These are phyloP conservation scores for Mormyrus hasselquistii DNA, from an alignment of 2,797 vertebrate species.

Conservation along the genomic window DNA sequence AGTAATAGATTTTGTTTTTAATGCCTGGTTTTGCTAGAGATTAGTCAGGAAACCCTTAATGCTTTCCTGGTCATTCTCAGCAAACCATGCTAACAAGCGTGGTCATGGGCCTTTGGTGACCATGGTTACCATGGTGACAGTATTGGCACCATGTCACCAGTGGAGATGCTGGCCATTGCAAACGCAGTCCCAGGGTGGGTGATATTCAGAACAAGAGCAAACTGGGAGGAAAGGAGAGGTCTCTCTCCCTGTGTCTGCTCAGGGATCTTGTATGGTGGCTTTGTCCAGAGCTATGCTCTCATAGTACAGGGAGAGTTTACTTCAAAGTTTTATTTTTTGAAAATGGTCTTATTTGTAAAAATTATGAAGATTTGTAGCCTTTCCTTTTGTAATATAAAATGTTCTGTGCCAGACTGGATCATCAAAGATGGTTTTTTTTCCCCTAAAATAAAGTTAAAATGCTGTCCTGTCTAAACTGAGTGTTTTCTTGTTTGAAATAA, in stretches of 20 bases:
- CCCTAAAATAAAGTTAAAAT: background rate
- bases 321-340: slow-evolving; percentile 74
- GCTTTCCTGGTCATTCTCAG: background rate
- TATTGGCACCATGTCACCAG: background rate
- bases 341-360: slow-evolving; percentile 72
- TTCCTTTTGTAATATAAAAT: slow-evolving; percentile 65
- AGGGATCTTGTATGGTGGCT: slow-evolving; percentile 65
- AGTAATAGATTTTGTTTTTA: background rate
- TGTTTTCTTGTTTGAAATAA: background rate
- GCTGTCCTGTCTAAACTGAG: background rate
- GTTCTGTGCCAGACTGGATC: slow-evolving; percentile 61
- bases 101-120: background rate
- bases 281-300: slow-evolving; percentile 67
- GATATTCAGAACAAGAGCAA: background rate
- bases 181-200: background rate
- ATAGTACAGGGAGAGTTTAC: slow-evolving; percentile 72
- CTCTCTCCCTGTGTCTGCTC: slow-evolving; percentile 64
- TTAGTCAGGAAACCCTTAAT: background rate
- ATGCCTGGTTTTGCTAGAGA: background rate
- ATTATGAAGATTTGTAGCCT: slow-evolving; percentile 75
- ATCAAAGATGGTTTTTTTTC: slow-evolving; percentile 26
- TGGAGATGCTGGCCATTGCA: background rate
- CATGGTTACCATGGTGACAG: background rate
- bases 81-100: background rate
- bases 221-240: slow-evolving; percentile 27